Percentiles rank a stretch among this genome's conserved stretches.
Evolutionary conservation across 2,113 vertebrate species (phyloP).

Genomic region (Todiramphus chloris): DNA sequence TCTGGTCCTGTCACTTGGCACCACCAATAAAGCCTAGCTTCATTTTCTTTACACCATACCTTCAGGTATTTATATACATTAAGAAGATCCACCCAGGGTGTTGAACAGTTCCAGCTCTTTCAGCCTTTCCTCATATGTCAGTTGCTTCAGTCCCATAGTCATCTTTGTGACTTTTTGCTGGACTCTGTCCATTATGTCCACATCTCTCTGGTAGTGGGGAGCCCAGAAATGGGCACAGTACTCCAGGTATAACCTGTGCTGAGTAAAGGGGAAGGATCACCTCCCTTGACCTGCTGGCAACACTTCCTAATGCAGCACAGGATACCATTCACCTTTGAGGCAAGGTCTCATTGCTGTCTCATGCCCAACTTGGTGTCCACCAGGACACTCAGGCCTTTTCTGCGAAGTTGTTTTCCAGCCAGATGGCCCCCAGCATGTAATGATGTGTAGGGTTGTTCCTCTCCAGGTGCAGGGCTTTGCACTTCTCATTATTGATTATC

Average conservation of each 20-base stretch:
- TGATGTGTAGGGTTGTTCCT: neutral
- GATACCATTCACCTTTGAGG: neutral
- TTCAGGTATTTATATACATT: neutral
- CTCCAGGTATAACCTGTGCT: neutral
- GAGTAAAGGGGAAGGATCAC: neutral
- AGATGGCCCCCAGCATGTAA: fast-evolving
- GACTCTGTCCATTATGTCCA: neutral
- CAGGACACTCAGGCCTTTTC: neutral
- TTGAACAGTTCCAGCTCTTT: neutral
- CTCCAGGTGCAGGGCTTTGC: too few relatives aligned
- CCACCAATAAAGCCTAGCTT: too few relatives aligned
- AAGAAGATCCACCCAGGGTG: too few relatives aligned
- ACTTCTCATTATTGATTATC: too few relatives aligned
- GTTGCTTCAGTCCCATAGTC: neutral
- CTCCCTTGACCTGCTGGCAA: neutral
- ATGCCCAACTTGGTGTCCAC: neutral
- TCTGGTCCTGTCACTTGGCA: neutral
- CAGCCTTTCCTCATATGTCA: neutral
- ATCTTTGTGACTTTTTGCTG: neutral
- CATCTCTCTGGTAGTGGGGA: neutral
- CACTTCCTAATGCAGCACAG: too few relatives aligned
- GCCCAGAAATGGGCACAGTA: neutral
- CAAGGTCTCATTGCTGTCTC: neutral
- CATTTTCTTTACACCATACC: too few relatives aligned
- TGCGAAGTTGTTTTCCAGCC: neutral